Conservation (phyloP, 2,797 vertebrate species). For the Euthynnus affinis region DNA sequence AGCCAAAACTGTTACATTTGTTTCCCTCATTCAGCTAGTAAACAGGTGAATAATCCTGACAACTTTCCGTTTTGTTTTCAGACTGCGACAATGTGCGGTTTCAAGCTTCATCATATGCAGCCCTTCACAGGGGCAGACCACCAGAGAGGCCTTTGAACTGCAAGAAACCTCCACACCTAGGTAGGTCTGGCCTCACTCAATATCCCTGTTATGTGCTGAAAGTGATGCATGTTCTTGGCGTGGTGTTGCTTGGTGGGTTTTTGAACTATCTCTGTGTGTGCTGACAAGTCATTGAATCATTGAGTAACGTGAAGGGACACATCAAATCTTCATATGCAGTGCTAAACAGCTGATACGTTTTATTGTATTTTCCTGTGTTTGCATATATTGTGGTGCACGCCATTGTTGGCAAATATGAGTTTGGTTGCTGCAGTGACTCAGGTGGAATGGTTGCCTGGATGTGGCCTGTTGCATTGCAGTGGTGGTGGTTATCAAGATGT, state of each 20-base stretch:
- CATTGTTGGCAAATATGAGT: slow-evolving; percentile 1
- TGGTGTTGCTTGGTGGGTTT: neutral
- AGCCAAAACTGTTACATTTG: neutral
- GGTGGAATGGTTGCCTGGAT: slow-evolving; percentile 2
- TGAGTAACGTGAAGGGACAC: neutral
- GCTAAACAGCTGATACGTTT: neutral
- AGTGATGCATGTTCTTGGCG: neutral
- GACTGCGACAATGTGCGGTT: slow-evolving; percentile 90
- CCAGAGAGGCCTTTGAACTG: slow-evolving; percentile 94
- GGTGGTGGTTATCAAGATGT: neutral
- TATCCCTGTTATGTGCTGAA: neutral
- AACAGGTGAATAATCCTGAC: slow-evolving; percentile 13
- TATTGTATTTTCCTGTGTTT: neutral
- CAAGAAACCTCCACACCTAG: slow-evolving; percentile 88
- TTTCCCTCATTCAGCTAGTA: slow-evolving; percentile 1
- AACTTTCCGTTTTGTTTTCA: slow-evolving; percentile 73
- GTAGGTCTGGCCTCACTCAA: slow-evolving; percentile 71
- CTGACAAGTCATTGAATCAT: slow-evolving; percentile 1
- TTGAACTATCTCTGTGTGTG: neutral
- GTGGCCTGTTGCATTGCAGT: neutral
- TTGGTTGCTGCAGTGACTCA: slow-evolving; percentile 6
- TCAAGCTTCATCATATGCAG: slow-evolving; percentile 94
- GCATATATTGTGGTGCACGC: neutral
- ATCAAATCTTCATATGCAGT: neutral
- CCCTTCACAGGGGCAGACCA: slow-evolving; percentile 96